Evolutionary conservation across 2,888 invertebrate species (phyloP), one percentile per base, ranked within the genome.

Genomic region (Brachynemurus nebulosus): DNA sequence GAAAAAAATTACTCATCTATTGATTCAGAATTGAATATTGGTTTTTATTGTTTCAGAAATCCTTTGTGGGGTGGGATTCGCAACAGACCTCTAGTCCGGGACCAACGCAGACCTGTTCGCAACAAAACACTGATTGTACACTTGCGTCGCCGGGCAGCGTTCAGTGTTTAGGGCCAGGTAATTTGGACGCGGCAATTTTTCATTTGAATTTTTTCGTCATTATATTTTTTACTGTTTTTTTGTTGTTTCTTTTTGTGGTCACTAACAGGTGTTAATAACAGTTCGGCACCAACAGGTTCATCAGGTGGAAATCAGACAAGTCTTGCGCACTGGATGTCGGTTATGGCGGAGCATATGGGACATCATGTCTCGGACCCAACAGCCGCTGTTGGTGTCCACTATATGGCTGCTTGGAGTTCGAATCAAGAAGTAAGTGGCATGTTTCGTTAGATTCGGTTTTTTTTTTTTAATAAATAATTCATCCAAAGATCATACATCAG

Each of bases 341-440:
- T 91, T 59, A 91, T 91, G 91, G 90, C 91, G 47, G 91, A 91
- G 62, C 90, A 91, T 63, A 90, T 90, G 80, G 90, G 88, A 65
- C 79, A 80, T 52, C 80, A 81, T 47, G 78, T 80, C 54, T 85
- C 85, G 56, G 84, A 85, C 58, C 72, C 74, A 57, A 60, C 65
- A 45, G 60, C 65, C 42, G 63, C 62, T 44, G 61, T 63, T 45
- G 75, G 75, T 59, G 76, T 79, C 59, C 80, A 80, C 60, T 82
- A 82, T 65, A 71, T 72, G 71, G 59, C 61, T 11, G 42, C 42
- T n/a, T 42, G 42, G 42, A 34, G 34, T 17, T 34, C 42, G 16
- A 42, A 42, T 20, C 42, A 42, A 42, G 34, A 42, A 14, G 42
- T 34, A 42, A 34, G 18, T 37, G 8, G 2, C 3, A n/a, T n/a